Conservation (phyloP, 1,140 invertebrate species). For the Globodera rostochiensis region DNA sequence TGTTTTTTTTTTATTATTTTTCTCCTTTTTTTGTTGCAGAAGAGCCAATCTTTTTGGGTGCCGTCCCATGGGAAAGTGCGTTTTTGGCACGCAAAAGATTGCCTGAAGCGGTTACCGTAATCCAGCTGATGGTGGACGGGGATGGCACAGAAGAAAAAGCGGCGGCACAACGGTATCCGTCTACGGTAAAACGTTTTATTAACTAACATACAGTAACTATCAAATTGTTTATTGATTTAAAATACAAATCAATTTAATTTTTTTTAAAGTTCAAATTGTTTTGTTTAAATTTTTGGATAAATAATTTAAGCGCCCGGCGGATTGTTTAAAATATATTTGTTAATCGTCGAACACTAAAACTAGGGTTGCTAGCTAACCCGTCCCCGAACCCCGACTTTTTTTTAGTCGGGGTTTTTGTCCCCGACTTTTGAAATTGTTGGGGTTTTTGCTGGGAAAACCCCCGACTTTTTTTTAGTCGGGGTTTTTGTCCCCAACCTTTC, state of each 20-base stretch:
- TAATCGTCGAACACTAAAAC: no score
- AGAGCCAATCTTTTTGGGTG: slow-evolving; percentile 85
- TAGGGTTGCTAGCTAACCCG: no score
- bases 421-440: no score
- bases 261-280: neutral
- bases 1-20: neutral
- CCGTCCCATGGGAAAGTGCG: slow-evolving; percentile 71
- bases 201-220: no score
- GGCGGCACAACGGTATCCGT: slow-evolving; percentile 72
- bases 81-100: slow-evolving; percentile 66
- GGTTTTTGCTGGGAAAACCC: no score
- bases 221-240: no score
- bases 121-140: slow-evolving; percentile 2
- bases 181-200: slow-evolving; percentile 68
- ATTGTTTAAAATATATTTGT: no score
- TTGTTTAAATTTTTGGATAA: neutral
- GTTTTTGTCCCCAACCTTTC: no score
- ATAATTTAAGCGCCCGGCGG: no score
- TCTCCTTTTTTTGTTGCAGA: slow-evolving; percentile 70
- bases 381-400: no score
- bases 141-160: neutral
- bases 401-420: no score
- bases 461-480: no score
- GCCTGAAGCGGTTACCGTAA: slow-evolving; percentile 22
- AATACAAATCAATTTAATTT: neutral